phyloP scores from a whole-genome alignment of 2,113 vertebrate species.

The Mystacornis crossleyi region DNA sequence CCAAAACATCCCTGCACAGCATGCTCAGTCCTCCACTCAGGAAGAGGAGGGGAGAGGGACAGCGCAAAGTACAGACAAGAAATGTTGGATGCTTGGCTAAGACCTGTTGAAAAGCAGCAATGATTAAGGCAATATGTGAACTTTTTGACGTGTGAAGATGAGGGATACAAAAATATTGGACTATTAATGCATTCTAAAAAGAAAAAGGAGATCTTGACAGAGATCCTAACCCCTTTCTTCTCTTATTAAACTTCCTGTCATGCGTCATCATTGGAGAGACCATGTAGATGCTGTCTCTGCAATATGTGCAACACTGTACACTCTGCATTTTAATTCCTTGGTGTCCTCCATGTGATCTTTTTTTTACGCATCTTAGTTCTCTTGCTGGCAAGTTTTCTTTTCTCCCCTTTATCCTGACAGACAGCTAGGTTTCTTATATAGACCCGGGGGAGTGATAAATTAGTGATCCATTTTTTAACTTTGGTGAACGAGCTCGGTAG shows the following conservation, averaged over 20 bases:
- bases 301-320: not conserved
- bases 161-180: not conserved
- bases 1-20: not conserved
- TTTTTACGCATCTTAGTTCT: not conserved
- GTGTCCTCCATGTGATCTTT: not conserved
- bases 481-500: not conserved
- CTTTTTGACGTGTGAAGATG: not conserved
- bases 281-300: not conserved
- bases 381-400: not conserved
- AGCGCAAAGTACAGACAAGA: not conserved
- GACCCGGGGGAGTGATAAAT: not conserved
- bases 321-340: not conserved
- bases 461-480: not conserved
- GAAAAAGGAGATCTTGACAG: not conserved
- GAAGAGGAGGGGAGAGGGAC: not conserved
- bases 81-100: not conserved
- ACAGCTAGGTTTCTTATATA: not conserved
- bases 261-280: not conserved
- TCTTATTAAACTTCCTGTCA: conserved; percentile 18
- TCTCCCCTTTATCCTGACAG: not conserved
- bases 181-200: not conserved
- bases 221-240: not conserved
- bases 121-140: not conserved
- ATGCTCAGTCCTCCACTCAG: fast-evolving
- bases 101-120: not conserved